Evolutionary conservation across 2,797 vertebrate genomes (phyloP).

Genomic region (Adrianichthys oophorus): DNA sequence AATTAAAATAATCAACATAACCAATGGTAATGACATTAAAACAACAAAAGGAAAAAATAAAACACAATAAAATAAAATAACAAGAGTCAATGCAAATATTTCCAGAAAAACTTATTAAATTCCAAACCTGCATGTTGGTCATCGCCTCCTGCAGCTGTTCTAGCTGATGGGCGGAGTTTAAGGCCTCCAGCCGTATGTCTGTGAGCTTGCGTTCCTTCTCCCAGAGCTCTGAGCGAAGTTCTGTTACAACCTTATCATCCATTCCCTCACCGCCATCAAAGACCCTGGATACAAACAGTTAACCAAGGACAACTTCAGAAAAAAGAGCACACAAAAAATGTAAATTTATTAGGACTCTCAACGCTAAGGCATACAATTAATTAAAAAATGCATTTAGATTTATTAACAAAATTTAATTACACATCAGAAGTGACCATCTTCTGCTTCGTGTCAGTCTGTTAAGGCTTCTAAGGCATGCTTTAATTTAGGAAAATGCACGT

Average conservation of each 20-base stretch:
- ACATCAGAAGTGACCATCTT: too few relatives aligned
- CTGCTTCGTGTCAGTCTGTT: too few relatives aligned
- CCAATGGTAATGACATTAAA: not conserved
- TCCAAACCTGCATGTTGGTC: slow-evolving; percentile 92
- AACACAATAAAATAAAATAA: not conserved
- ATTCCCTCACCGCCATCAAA: slow-evolving; percentile 74
- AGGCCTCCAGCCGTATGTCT: slow-evolving; percentile 93
- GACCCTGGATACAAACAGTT: slow-evolving; percentile 67
- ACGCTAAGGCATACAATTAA: too few relatives aligned
- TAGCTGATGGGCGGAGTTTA: slow-evolving; percentile 94
- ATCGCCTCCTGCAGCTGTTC: slow-evolving; percentile 97
- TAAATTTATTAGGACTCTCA: too few relatives aligned
- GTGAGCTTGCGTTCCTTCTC: slow-evolving; percentile 98
- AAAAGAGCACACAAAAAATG: too few relatives aligned
- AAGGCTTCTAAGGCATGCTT: too few relatives aligned
- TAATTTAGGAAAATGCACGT: too few relatives aligned
- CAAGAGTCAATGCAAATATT: not conserved
- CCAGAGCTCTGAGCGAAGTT: slow-evolving; percentile 93
- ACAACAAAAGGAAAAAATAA: not conserved
- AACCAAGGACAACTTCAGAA: not conserved
- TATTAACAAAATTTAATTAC: too few relatives aligned
- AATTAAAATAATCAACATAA: not conserved
- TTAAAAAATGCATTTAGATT: too few relatives aligned
- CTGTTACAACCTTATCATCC: slow-evolving; percentile 90
- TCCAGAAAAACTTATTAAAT: not conserved